Percentiles rank a stretch among this genome's conserved stretches.
Evolutionary conservation across 1,140 invertebrate genomes (phyloP).

Genomic region (Pseudachorutes palmiensis): DNA sequence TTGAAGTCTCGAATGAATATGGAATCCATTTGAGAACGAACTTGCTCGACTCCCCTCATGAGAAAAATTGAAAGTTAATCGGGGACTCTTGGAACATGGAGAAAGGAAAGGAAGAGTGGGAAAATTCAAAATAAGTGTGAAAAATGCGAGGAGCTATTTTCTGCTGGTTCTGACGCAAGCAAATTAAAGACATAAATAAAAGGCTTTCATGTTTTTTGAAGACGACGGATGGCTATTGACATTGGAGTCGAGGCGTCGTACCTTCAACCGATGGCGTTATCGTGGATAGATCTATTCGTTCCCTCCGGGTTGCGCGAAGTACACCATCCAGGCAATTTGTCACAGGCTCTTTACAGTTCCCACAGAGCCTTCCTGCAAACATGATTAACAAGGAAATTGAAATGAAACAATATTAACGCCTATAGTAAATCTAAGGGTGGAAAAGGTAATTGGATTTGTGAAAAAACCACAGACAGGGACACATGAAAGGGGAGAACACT

Average conservation of each 20-base stretch:
- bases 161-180: neutral
- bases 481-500: no score
- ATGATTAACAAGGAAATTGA: neutral
- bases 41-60: no score
- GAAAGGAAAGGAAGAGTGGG: no score
- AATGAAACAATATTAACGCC: neutral
- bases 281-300: conserved; percentile 20
- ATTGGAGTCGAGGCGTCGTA: conserved; percentile 9
- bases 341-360: conserved; percentile 32
- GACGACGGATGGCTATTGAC: neutral
- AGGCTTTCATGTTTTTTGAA: neutral
- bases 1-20: no score
- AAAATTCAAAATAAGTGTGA: neutral
- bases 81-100: no score
- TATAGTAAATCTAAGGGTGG: neutral
- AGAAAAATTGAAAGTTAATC: no score
- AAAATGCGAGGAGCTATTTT: neutral
- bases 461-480: neutral
- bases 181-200: neutral
- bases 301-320: conserved; percentile 25
- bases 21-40: no score
- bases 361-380: conserved; percentile 30
- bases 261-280: conserved; percentile 35
- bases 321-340: conserved; percentile 32
- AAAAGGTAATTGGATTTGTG: neutral